phyloP scores from a whole-genome alignment of 1,140 invertebrate species.

The Argopecten irradians region DNA sequence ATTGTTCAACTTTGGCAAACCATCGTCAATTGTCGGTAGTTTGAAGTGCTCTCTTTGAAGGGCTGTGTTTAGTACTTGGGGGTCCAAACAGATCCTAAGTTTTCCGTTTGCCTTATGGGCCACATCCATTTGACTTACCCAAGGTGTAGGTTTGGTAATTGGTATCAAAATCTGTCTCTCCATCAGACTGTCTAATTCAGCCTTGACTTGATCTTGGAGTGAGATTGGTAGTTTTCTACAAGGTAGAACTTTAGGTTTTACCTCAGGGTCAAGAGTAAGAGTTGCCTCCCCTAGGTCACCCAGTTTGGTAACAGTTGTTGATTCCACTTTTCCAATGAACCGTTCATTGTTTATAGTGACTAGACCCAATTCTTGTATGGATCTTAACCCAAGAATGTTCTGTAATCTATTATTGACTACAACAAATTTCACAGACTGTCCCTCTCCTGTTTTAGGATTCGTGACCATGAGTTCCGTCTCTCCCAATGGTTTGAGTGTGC shows the following conservation, averaged over 20 bases:
- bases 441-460: constrained; percentile 33
- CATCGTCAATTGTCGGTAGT: constrained; percentile 56
- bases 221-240: constrained; percentile 38
- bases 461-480: constrained; percentile 32
- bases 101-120: constrained; percentile 39
- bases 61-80: constrained; percentile 54
- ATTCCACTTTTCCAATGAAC: constrained; percentile 31
- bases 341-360: constrained; percentile 32
- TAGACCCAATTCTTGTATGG: constrained; percentile 24
- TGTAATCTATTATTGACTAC: constrained; percentile 34
- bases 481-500: constrained; percentile 38
- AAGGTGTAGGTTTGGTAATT: constrained; percentile 37
- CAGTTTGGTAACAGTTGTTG: background rate
- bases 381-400: constrained; percentile 34
- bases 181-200: constrained; percentile 34
- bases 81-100: constrained; percentile 56
- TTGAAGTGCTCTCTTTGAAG: constrained; percentile 50
- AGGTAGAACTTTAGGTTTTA: constrained; percentile 29
- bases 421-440: background rate
- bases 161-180: constrained; percentile 40
- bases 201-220: constrained; percentile 41
- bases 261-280: constrained; percentile 24
- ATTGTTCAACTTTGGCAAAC: constrained; percentile 48
- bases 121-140: constrained; percentile 54
- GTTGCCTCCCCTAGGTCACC: constrained; percentile 43